These are phyloP conservation scores for Ariopsis seemanni DNA, from an alignment of 2,113 vertebrate species.

Conservation along the genomic window DNA sequence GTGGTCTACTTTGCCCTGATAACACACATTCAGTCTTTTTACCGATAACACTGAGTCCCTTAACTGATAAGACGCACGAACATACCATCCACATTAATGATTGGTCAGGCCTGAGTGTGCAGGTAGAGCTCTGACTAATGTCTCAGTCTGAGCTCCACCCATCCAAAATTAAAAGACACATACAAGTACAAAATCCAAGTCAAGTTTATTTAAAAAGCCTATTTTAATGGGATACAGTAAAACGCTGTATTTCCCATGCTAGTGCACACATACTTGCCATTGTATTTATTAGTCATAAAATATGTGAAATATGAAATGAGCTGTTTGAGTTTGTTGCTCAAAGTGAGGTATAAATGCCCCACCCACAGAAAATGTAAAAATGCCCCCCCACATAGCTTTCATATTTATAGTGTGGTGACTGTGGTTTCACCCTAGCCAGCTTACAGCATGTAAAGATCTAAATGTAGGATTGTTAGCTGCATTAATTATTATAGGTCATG, in stretches of 20 bases:
- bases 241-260: background rate
- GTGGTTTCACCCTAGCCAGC: background rate
- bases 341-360: background rate
- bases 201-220: background rate
- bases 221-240: background rate
- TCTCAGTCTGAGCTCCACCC: constrained; percentile 42
- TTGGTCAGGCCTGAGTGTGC: constrained; percentile 52
- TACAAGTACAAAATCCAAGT: background rate
- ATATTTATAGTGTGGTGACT: background rate
- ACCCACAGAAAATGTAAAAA: background rate
- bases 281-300: background rate
- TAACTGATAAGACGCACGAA: constrained; percentile 55
- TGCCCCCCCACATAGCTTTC: background rate
- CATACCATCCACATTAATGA: constrained; percentile 65
- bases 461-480: background rate
- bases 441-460: background rate
- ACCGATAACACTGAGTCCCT: constrained; percentile 45
- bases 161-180: constrained; percentile 9
- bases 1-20: constrained; percentile 51
- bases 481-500: background rate
- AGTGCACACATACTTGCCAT: background rate
- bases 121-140: constrained; percentile 42
- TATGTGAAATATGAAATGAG: background rate
- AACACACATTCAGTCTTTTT: constrained; percentile 51
- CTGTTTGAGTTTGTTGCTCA: background rate